These are phyloP conservation scores for Danionella cerebrum DNA, from an alignment of 2,113 vertebrate species.

Conservation along the genomic window DNA sequence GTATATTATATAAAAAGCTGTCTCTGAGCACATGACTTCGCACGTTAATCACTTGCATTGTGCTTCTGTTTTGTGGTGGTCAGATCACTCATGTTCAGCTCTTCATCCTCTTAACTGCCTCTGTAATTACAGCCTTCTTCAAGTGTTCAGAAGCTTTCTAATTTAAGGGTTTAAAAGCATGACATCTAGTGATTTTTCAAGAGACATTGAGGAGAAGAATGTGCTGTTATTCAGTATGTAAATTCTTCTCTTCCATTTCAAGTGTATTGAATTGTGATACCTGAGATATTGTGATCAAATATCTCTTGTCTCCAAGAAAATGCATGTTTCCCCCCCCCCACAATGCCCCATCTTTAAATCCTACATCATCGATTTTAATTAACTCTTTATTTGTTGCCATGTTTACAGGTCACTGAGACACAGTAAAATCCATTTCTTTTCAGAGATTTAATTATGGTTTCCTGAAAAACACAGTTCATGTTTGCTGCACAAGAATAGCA, in stretches of 20 bases:
- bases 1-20: too few relatives aligned
- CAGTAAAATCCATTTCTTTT: slow-evolving; percentile 31
- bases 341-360: slow-evolving; percentile 14
- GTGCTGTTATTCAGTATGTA: neutral
- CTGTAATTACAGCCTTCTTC: slow-evolving; percentile 43
- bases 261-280: neutral
- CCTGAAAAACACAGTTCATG: neutral
- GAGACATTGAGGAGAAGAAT: slow-evolving; percentile 20
- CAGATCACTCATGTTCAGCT: neutral
- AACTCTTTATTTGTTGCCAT: slow-evolving; percentile 23
- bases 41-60: too few relatives aligned
- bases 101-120: slow-evolving; percentile 37
- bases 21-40: too few relatives aligned
- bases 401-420: slow-evolving; percentile 35
- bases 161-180: slow-evolving; percentile 35
- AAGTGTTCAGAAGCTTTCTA: slow-evolving; percentile 34
- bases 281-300: neutral
- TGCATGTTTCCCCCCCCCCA: neutral
- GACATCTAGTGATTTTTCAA: slow-evolving; percentile 33
- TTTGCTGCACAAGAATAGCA: neutral
- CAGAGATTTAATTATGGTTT: slow-evolving; percentile 32
- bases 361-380: slow-evolving; percentile 37
- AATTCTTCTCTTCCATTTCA: neutral
- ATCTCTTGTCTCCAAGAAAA: neutral
- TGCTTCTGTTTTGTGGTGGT: neutral